phyloP scores from a whole-genome alignment of 2,797 vertebrate genomes.

The Balearica regulorum region DNA sequence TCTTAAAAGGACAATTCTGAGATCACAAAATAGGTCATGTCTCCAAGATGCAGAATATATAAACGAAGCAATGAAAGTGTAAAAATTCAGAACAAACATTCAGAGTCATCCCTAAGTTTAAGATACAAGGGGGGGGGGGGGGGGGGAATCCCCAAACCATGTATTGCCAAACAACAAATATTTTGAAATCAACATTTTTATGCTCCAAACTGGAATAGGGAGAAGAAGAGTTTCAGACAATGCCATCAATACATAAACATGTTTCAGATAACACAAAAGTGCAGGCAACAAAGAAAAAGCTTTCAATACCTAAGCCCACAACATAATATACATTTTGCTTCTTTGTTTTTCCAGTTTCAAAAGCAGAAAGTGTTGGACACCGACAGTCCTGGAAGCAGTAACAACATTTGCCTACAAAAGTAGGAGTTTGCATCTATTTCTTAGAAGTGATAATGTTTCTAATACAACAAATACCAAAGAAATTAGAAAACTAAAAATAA shows the following conservation, averaged over 20 bases:
- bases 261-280: neutral
- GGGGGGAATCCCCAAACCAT: neutral
- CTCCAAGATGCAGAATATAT: slow-evolving; percentile 21
- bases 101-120: neutral
- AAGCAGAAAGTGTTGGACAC: neutral
- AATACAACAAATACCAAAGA: neutral
- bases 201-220: neutral
- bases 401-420: neutral
- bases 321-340: neutral
- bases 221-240: neutral
- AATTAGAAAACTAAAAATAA: neutral
- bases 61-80: slow-evolving; percentile 30
- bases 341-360: neutral
- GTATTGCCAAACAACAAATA: neutral
- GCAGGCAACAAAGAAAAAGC: neutral
- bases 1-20: slow-evolving; percentile 74
- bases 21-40: slow-evolving; percentile 77
- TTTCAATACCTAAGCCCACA: neutral
- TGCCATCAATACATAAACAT: neutral
- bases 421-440: neutral
- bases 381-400: neutral
- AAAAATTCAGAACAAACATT: neutral
- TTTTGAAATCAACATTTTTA: neutral
- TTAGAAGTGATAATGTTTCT: neutral
- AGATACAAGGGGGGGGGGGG: neutral